A percentile compares a stretch with the other conserved stretches of the same genome.
phyloP scores from a whole-genome alignment of 2,113 vertebrate species.

The Clinocottus analis region DNA sequence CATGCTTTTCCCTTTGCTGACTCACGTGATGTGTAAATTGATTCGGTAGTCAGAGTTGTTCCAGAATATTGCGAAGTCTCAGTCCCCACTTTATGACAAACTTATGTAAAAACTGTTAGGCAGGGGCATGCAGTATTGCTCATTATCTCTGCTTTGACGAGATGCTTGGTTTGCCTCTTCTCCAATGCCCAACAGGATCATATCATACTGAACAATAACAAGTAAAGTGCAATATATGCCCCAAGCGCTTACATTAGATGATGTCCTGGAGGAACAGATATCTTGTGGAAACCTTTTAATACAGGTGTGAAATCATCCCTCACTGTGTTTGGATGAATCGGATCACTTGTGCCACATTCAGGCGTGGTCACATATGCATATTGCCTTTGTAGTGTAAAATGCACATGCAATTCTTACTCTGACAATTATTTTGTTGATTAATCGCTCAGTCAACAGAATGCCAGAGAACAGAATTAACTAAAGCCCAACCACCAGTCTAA shows the following conservation, averaged over 20 bases:
- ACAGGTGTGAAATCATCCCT: background rate
- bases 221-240: background rate
- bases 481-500: background rate
- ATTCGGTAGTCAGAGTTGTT: conserved; percentile 3
- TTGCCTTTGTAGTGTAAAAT: background rate
- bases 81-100: background rate
- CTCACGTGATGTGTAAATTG: background rate
- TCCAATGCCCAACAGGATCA: background rate
- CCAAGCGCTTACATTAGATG: background rate
- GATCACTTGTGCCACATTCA: background rate
- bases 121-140: background rate
- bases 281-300: background rate
- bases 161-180: background rate
- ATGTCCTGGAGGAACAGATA: background rate
- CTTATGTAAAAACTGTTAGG: background rate
- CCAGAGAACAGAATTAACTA: background rate
- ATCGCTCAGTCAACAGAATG: background rate
- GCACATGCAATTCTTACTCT: background rate
- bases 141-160: background rate
- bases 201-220: background rate
- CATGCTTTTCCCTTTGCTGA: background rate
- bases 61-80: conserved; percentile 20
- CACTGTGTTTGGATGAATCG: background rate
- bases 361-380: background rate
- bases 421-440: background rate